A percentile compares a stretch with the other conserved stretches of the same genome.
phyloP scores from a whole-genome alignment of 2,888 invertebrate genomes.

The Pammene aurita region DNA sequence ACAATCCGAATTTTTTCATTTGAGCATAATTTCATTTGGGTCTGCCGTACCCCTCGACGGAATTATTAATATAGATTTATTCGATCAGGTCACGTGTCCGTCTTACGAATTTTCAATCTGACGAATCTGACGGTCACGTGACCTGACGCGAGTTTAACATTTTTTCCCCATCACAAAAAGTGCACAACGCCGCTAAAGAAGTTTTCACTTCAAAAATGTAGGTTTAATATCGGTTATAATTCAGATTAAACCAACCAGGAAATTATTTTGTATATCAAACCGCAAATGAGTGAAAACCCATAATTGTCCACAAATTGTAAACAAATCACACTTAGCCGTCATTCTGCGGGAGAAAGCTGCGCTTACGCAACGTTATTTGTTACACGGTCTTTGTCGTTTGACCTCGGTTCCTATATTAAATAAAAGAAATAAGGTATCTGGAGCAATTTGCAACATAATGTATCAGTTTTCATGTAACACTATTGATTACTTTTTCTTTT shows the following conservation, averaged over 20 bases:
- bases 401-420: neutral
- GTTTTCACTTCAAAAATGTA: no score
- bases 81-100: no score
- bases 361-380: neutral
- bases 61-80: no score
- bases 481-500: neutral
- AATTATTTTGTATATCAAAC: neutral
- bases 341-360: neutral
- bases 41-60: no score
- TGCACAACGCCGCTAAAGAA: no score
- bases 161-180: no score
- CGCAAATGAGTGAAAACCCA: neutral
- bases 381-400: neutral
- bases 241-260: neutral
- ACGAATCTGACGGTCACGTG: no score
- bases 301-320: neutral
- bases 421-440: neutral
- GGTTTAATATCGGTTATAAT: neutral
- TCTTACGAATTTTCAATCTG: no score
- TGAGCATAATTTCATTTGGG: no score
- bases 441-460: slow-evolving; percentile 1
- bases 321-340: neutral
- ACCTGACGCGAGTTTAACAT: no score
- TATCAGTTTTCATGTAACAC: neutral
- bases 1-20: no score